Percentiles rank a stretch among this genome's conserved stretches.
Conservation (phyloP, 1,140 invertebrate genomes). For the Aphelenchoides avenae region DNA sequence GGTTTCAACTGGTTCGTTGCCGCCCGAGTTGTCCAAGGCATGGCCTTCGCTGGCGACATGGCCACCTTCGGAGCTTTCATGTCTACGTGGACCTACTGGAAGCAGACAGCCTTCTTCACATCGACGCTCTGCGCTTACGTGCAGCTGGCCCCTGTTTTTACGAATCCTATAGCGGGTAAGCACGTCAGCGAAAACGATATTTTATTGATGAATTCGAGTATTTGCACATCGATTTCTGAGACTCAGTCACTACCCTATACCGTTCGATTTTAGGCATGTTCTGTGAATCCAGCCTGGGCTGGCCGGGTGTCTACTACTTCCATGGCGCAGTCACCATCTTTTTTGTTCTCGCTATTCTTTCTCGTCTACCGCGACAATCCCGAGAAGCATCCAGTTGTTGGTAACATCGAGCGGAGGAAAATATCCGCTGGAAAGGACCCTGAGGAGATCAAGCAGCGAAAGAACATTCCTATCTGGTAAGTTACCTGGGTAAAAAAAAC, state of each 20-base stretch:
- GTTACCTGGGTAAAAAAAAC: too few relatives aligned
- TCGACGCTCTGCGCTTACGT: conserved; percentile 5
- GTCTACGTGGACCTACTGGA: neutral
- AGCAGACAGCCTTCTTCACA: conserved; percentile 7
- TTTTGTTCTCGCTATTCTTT: conserved; percentile 32
- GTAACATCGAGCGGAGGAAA: conserved; percentile 23
- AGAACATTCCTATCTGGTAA: conserved; percentile 22
- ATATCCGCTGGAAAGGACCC: conserved; percentile 23
- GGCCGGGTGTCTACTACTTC: conserved; percentile 44
- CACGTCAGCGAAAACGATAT: neutral
- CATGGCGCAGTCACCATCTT: conserved; percentile 21
- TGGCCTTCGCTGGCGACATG: conserved; percentile 14
- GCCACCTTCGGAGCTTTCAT: conserved; percentile 7
- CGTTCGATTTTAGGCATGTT: conserved; percentile 25
- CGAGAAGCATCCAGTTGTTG: conserved; percentile 31
- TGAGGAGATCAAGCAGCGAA: conserved; percentile 16
- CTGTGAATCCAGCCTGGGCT: conserved; percentile 29
- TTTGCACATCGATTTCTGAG: too few relatives aligned
- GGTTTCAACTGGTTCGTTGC: conserved; percentile 26
- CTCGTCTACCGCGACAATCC: conserved; percentile 34
- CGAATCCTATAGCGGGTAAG: conserved; percentile 10
- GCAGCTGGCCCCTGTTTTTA: conserved; percentile 6
- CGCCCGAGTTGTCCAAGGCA: conserved; percentile 26
- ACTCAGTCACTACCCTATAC: too few relatives aligned
- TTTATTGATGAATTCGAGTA: too few relatives aligned